Conservation (phyloP, 2,797 vertebrate genomes). For the Pelochelys cantorii region DNA sequence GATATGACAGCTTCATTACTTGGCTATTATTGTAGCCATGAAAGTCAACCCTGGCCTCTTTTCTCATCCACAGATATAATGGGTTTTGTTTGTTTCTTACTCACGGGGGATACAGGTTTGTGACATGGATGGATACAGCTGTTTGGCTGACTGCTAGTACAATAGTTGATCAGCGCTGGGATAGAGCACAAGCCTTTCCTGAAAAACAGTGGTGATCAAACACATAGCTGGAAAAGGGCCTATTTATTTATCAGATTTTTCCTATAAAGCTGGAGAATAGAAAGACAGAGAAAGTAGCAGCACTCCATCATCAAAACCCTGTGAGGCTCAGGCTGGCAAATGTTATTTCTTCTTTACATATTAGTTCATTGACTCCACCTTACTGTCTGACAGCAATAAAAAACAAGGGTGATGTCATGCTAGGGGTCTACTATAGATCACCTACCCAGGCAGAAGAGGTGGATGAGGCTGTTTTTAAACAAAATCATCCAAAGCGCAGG, state of each 20-base stretch:
- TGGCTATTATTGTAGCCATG: neutral
- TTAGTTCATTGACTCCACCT: constrained; percentile 11
- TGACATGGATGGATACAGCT: neutral
- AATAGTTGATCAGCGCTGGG: accelerated
- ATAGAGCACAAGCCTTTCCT: neutral
- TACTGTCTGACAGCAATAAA: constrained; percentile 10
- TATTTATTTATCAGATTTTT: constrained; percentile 48
- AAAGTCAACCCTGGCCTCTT: neutral
- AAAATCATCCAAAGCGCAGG: no score
- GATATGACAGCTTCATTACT: constrained; percentile 9
- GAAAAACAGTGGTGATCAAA: constrained; percentile 16
- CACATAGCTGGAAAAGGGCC: neutral
- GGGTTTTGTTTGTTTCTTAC: neutral
- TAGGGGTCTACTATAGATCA: no score
- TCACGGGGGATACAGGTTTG: neutral
- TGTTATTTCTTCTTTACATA: constrained; percentile 24
- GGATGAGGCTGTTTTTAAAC: no score
- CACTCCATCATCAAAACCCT: constrained; percentile 52
- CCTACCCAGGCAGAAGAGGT: no score
- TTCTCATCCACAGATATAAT: neutral
- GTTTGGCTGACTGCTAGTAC: neutral
- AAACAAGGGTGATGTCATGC: no score
- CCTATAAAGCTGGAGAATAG: constrained; percentile 21
- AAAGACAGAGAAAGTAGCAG: constrained; percentile 30
- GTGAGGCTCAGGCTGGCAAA: constrained; percentile 49